Conservation (phyloP, 2,113 vertebrate species). For the Salvelinus alpinus region DNA sequence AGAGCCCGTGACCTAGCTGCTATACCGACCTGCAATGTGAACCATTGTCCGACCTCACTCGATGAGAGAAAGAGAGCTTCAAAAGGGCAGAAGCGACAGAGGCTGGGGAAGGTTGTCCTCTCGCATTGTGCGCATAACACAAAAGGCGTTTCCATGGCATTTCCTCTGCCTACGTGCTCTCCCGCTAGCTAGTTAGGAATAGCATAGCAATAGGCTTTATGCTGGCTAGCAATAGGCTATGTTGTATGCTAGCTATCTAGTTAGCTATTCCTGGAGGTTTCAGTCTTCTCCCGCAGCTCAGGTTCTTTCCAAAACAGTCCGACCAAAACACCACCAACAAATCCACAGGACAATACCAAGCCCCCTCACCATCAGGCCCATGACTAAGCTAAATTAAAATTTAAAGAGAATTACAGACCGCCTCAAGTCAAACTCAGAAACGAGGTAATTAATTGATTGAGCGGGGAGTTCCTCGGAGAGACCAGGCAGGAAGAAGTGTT, state of each 20-base stretch:
- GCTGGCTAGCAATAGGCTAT: no score
- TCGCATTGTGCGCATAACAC: conserved; percentile 26
- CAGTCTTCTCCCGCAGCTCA: conserved; percentile 34
- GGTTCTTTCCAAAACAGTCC: conserved; percentile 38
- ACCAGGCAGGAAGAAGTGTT: conserved; percentile 69
- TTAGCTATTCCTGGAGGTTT: neutral
- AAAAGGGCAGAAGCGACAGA: conserved; percentile 9
- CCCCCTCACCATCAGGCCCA: conserved; percentile 75
- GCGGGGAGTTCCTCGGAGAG: conserved; percentile 61
- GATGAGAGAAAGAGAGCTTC: conserved; percentile 29
- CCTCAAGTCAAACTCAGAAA: conserved; percentile 81
- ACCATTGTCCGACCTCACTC: conserved; percentile 33
- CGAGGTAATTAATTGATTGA: conserved; percentile 85
- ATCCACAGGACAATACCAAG: conserved; percentile 45
- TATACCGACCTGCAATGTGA: conserved; percentile 20
- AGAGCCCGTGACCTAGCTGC: conserved; percentile 6
- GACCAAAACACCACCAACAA: conserved; percentile 33
- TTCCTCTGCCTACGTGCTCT: conserved; percentile 1
- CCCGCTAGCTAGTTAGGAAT: neutral
- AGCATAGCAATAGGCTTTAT: neutral
- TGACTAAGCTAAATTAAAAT: conserved; percentile 87
- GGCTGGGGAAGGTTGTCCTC: neutral
- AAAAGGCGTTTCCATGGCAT: conserved; percentile 11
- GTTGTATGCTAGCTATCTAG: neutral
- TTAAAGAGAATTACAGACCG: conserved; percentile 86